Percentiles rank a stretch among this genome's conserved stretches.
Conservation (phyloP, 2,888 invertebrate species). For the Campaea margaritaria region DNA sequence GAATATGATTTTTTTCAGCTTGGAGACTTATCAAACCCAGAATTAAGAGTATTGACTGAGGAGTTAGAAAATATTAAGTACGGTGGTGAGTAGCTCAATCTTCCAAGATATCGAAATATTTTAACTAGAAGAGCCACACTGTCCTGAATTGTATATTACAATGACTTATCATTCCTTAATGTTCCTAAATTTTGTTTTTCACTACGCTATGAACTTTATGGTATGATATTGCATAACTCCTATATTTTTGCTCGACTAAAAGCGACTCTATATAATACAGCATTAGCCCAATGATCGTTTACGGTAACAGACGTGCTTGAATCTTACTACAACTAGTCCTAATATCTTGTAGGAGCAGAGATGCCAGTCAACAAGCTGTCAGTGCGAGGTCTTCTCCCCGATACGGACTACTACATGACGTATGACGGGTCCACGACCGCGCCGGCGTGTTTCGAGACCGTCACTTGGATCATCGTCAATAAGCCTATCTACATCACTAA, state of each 20-base stretch:
- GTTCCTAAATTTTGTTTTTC: too few species aligned
- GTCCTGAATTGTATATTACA: too few species aligned
- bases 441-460: constrained; percentile 99
- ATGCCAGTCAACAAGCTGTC: constrained; percentile 94
- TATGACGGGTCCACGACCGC: constrained; percentile 99
- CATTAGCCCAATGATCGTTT: too few species aligned
- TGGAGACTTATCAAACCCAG: constrained; percentile 96
- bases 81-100: constrained; percentile 88
- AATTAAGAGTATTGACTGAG: constrained; percentile 95
- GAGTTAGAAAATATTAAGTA: constrained; percentile 96
- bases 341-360: constrained; percentile 88
- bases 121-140: too few species aligned
- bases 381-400: constrained; percentile 94
- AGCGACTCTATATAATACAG: too few species aligned
- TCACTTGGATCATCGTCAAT: constrained; percentile 99
- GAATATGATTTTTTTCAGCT: constrained; percentile 87
- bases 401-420: constrained; percentile 98
- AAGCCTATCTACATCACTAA: constrained; percentile 99
- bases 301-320: too few species aligned
- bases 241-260: too few species aligned
- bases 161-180: too few species aligned
- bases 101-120: too few species aligned
- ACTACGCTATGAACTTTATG: too few species aligned
- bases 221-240: too few species aligned
- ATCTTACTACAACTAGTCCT: too few species aligned